These are phyloP conservation scores for Gryon sp. DNA, from an alignment of 1,140 invertebrate genomes.

Conservation along the genomic window DNA sequence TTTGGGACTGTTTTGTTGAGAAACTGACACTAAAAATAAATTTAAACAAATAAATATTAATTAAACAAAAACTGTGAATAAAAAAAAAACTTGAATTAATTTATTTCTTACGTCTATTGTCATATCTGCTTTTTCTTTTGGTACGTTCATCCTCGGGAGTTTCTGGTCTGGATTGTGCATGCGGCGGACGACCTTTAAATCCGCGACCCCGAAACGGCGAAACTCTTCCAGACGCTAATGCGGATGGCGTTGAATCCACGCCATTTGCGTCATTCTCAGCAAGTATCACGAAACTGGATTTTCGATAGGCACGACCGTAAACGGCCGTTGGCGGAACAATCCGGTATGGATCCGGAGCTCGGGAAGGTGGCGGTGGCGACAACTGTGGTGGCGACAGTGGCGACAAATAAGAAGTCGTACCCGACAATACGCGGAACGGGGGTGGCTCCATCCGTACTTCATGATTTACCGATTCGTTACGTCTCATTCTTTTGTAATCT, in stretches of 20 bases:
- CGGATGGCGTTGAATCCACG: constrained; percentile 72
- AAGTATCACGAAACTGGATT: constrained; percentile 82
- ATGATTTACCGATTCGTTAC: constrained; percentile 64
- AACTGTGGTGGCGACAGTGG: constrained; percentile 65
- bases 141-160: constrained; percentile 65
- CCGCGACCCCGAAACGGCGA: constrained; percentile 82
- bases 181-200: constrained; percentile 80
- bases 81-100: no score
- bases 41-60: no score
- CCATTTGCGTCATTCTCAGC: constrained; percentile 75
- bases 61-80: no score
- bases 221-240: constrained; percentile 74
- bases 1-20: constrained; percentile 75
- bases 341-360: constrained; percentile 77
- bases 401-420: constrained; percentile 60
- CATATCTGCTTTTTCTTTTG: constrained; percentile 53
- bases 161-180: constrained; percentile 70
- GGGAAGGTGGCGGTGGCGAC: constrained; percentile 71
- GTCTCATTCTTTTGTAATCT: constrained; percentile 65
- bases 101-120: constrained; percentile 66
- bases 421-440: constrained; percentile 70
- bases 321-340: constrained; percentile 65
- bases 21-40: constrained; percentile 72
- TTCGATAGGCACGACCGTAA: constrained; percentile 71
- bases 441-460: constrained; percentile 64